phyloP scores from a whole-genome alignment of 2,888 invertebrate species.

The Protophormia terraenovae region DNA sequence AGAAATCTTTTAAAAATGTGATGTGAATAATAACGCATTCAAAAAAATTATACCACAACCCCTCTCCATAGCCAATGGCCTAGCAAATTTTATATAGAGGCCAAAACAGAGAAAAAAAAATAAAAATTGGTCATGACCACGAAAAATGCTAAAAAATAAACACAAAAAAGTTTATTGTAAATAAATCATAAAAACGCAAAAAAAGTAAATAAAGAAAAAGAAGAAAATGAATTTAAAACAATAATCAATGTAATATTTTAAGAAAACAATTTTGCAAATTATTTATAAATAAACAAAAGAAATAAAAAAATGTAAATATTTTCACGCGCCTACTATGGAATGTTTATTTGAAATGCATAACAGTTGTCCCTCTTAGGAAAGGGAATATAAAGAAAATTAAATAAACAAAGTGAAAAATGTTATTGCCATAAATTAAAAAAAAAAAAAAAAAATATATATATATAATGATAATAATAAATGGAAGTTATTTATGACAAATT shows the following conservation, averaged over 20 bases:
- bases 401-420: too few relatives aligned
- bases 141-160: conserved; percentile 3
- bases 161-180: not conserved
- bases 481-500: too few relatives aligned
- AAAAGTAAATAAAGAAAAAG: not conserved
- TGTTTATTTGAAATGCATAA: not conserved
- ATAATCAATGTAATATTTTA: not conserved
- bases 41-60: not conserved
- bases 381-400: too few relatives aligned
- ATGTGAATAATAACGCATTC: not conserved
- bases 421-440: too few relatives aligned
- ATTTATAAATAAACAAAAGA: conserved; percentile 13
- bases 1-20: not conserved
- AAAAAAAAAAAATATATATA: too few relatives aligned
- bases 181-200: not conserved
- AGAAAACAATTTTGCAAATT: not conserved
- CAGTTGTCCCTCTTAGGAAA: not conserved
- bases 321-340: not conserved
- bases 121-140: conserved; percentile 12
- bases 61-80: too few relatives aligned
- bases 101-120: too few relatives aligned
- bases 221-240: too few relatives aligned
- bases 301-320: conserved; percentile 5
- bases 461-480: too few relatives aligned
- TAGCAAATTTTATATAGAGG: too few relatives aligned